These are phyloP conservation scores for Taenioides sp. DNA, from an alignment of 2,797 vertebrate species.

Conservation along the genomic window DNA sequence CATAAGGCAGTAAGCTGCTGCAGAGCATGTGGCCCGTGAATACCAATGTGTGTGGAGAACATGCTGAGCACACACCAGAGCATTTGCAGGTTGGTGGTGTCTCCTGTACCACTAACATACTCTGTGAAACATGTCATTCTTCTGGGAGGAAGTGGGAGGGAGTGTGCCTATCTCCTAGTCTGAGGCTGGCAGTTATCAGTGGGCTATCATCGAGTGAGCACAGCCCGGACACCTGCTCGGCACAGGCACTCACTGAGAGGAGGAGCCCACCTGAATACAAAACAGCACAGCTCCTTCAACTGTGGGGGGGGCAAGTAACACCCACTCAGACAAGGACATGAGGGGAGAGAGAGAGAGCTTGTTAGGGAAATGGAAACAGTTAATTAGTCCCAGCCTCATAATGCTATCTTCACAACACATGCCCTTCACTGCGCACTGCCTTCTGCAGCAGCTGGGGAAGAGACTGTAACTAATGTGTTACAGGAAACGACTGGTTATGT, in stretches of 20 bases:
- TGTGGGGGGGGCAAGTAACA: conserved; percentile 23
- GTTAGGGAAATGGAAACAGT: conserved; percentile 51
- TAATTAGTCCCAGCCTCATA: conserved; percentile 61
- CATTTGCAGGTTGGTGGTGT: conserved; percentile 26
- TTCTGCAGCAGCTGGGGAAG: conserved; percentile 42
- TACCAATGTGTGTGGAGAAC: conserved; percentile 1
- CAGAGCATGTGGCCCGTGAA: conserved; percentile 7
- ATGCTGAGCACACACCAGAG: neutral
- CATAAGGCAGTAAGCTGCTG: neutral
- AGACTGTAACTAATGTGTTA: conserved; percentile 28
- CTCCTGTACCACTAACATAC: conserved; percentile 23
- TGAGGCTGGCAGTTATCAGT: conserved; percentile 60
- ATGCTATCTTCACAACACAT: conserved; percentile 41
- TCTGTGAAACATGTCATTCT: conserved; percentile 37
- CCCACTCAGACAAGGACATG: conserved; percentile 1
- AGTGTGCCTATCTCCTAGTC: conserved; percentile 43
- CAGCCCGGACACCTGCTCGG: conserved; percentile 71
- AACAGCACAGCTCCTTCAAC: conserved; percentile 48
- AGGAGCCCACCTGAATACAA: conserved; percentile 69
- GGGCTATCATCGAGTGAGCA: conserved; percentile 70
- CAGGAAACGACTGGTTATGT: neutral
- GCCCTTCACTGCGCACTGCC: conserved; percentile 40
- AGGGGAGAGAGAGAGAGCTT: conserved; percentile 28
- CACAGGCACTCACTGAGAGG: conserved; percentile 63
- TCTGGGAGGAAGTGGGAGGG: conserved; percentile 34